Conservation (phyloP, 2,888 invertebrate genomes). For the Ectropis crepuscularia region DNA sequence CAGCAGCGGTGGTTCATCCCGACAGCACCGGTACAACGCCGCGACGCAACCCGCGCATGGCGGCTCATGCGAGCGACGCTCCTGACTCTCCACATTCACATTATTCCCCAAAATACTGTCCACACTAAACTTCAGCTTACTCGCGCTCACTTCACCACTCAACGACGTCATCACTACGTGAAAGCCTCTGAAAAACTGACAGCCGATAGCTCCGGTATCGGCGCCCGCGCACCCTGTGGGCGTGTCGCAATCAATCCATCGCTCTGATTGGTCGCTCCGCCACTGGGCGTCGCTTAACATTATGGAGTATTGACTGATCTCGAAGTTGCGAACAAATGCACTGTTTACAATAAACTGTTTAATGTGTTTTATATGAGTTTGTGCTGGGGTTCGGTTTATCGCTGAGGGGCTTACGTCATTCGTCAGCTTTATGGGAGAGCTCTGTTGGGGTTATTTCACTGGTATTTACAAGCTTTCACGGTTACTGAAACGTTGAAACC, state of each 20-base stretch:
- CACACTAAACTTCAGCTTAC: conserved; percentile 88
- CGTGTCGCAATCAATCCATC: conserved; percentile 60
- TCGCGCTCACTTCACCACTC: conserved; percentile 66
- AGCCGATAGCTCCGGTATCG: conserved; percentile 52
- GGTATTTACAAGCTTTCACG: conserved; percentile 2
- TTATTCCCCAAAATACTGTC: conserved; percentile 87
- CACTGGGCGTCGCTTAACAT: conserved; percentile 63
- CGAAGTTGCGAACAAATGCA: conserved; percentile 72
- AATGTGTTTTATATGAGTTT: conserved; percentile 81
- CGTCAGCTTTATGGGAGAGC: conserved; percentile 49
- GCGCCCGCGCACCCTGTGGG: conserved; percentile 71
- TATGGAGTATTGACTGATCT: conserved; percentile 76
- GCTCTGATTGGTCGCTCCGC: conserved; percentile 59
- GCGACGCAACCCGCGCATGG: conserved; percentile 87
- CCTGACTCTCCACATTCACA: conserved; percentile 41
- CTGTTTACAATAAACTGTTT: conserved; percentile 81
- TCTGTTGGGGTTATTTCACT: conserved; percentile 34
- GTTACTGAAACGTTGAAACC: conserved; percentile 5
- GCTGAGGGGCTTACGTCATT: conserved; percentile 68
- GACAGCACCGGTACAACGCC: conserved; percentile 86
- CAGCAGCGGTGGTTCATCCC: conserved; percentile 74
- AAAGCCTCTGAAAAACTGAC: conserved; percentile 74
- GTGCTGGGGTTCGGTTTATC: conserved; percentile 76
- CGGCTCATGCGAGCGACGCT: conserved; percentile 66
- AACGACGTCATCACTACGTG: conserved; percentile 71